A percentile compares a stretch with the other conserved stretches of the same genome.
phyloP scores from a whole-genome alignment of 2,888 invertebrate genomes.

The Crocallis elinguaria region DNA sequence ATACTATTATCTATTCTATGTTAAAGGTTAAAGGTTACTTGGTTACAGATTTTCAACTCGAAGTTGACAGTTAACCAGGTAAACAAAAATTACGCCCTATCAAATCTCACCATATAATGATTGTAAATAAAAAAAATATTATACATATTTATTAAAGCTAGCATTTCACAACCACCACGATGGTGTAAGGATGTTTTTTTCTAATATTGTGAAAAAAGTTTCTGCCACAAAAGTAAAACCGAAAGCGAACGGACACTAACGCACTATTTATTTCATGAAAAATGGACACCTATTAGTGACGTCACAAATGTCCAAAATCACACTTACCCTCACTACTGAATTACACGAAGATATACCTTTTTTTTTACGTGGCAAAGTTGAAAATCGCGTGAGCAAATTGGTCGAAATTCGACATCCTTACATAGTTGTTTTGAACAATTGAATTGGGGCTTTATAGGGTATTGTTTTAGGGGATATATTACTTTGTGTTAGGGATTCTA shows the following conservation, averaged over 20 bases:
- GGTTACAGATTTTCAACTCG: too few species aligned
- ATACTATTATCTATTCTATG: too few species aligned
- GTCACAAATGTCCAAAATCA: constrained; percentile 33
- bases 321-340: constrained; percentile 1
- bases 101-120: too few species aligned
- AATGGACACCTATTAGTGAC: constrained; percentile 59
- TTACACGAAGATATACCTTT: not conserved
- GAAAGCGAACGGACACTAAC: constrained; percentile 58
- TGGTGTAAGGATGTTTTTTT: too few species aligned
- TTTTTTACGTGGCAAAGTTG: not conserved
- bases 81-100: too few species aligned
- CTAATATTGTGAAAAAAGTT: too few species aligned
- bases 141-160: too few species aligned
- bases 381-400: not conserved
- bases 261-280: constrained; percentile 58
- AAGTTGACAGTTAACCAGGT: too few species aligned
- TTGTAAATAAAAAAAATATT: too few species aligned
- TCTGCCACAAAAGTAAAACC: too few species aligned
- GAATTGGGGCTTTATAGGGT: not conserved
- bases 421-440: not conserved
- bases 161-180: too few species aligned
- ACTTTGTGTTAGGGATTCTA: constrained; percentile 10
- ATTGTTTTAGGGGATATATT: constrained; percentile 9
- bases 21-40: too few species aligned
- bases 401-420: not conserved